Conservation (phyloP, 2,113 vertebrate species). For the Telmatochromis sp. region DNA sequence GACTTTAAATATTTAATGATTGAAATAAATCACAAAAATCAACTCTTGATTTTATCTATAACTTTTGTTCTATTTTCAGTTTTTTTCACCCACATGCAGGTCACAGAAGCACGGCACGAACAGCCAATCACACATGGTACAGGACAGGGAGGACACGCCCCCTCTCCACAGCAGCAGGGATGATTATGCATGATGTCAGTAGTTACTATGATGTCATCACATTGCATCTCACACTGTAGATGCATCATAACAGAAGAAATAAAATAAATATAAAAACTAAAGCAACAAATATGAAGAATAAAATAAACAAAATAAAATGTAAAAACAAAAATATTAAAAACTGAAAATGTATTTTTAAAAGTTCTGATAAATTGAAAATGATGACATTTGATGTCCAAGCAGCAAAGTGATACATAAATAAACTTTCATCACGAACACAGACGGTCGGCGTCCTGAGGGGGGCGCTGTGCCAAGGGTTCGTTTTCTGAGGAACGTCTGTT, state of each 20-base stretch:
- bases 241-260: not conserved
- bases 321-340: not conserved
- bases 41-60: not conserved
- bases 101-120: not conserved
- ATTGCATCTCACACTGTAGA: not conserved
- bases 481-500: not conserved
- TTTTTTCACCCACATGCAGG: slow-evolving; percentile 2
- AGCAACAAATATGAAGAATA: not conserved
- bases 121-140: not conserved
- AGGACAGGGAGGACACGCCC: not conserved
- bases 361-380: not conserved
- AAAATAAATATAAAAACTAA: not conserved
- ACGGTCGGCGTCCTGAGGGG: not conserved
- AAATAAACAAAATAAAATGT: not conserved
- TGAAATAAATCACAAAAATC: not conserved
- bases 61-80: not conserved
- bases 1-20: not conserved
- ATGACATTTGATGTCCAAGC: not conserved
- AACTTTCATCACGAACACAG: not conserved
- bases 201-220: not conserved
- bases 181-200: not conserved
- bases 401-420: not conserved
- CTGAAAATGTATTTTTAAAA: not conserved
- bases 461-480: not conserved
- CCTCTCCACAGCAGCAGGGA: not conserved